Evolutionary conservation across 2,888 invertebrate genomes (phyloP), one percentile per base, ranked within the genome.

Genomic region (Alsophila aescularia): DNA sequence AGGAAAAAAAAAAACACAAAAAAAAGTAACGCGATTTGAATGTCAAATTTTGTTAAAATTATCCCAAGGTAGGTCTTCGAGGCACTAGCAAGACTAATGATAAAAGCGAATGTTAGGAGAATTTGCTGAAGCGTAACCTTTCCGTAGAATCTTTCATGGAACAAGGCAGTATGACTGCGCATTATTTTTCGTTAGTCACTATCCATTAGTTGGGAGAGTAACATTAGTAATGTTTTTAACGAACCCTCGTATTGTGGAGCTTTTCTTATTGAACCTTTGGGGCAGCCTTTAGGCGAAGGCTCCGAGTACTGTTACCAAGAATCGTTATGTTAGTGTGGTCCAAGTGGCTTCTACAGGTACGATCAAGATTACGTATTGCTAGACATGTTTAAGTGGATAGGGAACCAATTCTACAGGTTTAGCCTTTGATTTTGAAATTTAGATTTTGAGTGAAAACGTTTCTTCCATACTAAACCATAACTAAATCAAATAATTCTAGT

Each of bases 161-260:
- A 51, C 41, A 44, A 32, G 34, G 48, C 37, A 29, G 31, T 39
- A 47, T 64, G 66, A 73, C 60, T 60, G 9, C 15, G 52, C 69
- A 21, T 45, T 61, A 57, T 69, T 71, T 69, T 69, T 60, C 60
- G 67, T 67, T 64, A 73, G 66, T 72, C 72, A 69, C 52, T 57
- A 42, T 60, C 70, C 65, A 68, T 73, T 70, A 64, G 61, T 56
- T 42, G 21, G 48, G 12, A 37, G 42, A 42, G 37, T 37, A 53
- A 55, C 55, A 45, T 65, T 56, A 61, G 52, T 52, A 43, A 21
- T 55, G 51, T 49, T 53, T n/a, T 41, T 55, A 50, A 48, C 45
- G 35, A 55, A 44, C 40, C 43, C 50, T 52, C 48, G 40, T 31
- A 34, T 34, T 48, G 32, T 37, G 21, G 21, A 49, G 43, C 44